These are phyloP conservation scores for Cisticola juncidis DNA, from an alignment of 2,113 vertebrate species.

Conservation along the genomic window DNA sequence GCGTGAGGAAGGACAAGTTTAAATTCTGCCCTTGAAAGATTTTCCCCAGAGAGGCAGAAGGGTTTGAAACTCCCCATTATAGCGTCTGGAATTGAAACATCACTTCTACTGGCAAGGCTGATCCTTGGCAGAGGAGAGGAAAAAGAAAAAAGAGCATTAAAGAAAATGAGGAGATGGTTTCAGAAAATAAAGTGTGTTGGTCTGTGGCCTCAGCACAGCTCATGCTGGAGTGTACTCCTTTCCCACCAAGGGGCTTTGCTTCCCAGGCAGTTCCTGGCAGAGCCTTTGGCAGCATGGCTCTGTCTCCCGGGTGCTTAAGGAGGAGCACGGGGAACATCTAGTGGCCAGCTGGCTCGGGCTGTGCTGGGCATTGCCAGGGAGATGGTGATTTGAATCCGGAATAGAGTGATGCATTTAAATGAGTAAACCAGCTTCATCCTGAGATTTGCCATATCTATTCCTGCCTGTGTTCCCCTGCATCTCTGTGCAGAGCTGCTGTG, in stretches of 20 bases:
- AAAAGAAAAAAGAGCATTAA: background rate
- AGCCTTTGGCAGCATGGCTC: background rate
- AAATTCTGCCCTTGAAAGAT: background rate
- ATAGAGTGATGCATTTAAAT: background rate
- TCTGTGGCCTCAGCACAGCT: background rate
- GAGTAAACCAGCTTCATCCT: background rate
- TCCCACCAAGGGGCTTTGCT: background rate
- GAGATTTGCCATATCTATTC: background rate
- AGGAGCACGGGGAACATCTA: constrained; percentile 63
- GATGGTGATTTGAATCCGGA: background rate
- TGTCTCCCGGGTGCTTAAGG: background rate
- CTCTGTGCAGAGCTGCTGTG: background rate
- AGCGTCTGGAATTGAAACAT: background rate
- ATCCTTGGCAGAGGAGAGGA: background rate
- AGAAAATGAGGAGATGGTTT: background rate
- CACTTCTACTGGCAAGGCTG: background rate
- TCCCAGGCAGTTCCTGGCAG: background rate
- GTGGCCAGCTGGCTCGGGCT: constrained; percentile 38
- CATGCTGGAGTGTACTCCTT: background rate
- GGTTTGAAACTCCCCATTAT: background rate
- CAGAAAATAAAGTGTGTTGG: background rate
- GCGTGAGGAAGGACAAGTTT: background rate
- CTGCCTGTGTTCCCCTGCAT: background rate
- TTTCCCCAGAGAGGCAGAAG: background rate
- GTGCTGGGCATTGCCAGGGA: background rate